Conservation (phyloP, 2,797 vertebrate genomes). For the Brachyalestes nurse region DNA sequence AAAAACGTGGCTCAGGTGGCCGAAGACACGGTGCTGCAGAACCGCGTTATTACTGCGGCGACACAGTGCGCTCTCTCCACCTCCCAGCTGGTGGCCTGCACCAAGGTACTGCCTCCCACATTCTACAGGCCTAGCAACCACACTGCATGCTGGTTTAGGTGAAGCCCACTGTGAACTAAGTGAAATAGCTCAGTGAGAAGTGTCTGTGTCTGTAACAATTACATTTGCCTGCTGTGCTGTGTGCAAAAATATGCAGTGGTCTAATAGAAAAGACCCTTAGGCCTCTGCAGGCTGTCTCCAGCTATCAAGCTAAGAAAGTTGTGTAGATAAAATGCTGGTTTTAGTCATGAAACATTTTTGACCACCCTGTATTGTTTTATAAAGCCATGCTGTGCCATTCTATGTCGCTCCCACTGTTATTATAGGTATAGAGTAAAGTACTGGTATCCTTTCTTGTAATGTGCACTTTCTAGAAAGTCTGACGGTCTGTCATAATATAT, state of each 20-base stretch:
- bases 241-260: neutral
- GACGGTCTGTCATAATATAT: no score
- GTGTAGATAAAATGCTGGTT: neutral
- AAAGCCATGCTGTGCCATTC: no score
- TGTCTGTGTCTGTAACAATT: neutral
- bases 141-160: neutral
- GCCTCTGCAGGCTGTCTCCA: neutral
- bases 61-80: slow-evolving; percentile 98
- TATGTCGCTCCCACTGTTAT: neutral
- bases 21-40: slow-evolving; percentile 93
- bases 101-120: slow-evolving; percentile 83
- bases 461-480: no score
- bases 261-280: neutral
- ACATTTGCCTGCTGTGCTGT: neutral
- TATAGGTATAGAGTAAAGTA: neutral
- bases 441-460: no score
- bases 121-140: neutral
- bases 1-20: slow-evolving; percentile 98
- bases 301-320: neutral
- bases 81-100: slow-evolving; percentile 97
- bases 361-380: neutral
- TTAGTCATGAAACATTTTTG: neutral
- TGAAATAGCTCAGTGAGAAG: neutral
- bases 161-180: neutral
- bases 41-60: slow-evolving; percentile 95